A percentile compares a stretch with the other conserved stretches of the same genome.
These are phyloP conservation scores for Drosophila atroscutellata DNA, from an alignment of 2,888 invertebrate species.

Conservation along the genomic window DNA sequence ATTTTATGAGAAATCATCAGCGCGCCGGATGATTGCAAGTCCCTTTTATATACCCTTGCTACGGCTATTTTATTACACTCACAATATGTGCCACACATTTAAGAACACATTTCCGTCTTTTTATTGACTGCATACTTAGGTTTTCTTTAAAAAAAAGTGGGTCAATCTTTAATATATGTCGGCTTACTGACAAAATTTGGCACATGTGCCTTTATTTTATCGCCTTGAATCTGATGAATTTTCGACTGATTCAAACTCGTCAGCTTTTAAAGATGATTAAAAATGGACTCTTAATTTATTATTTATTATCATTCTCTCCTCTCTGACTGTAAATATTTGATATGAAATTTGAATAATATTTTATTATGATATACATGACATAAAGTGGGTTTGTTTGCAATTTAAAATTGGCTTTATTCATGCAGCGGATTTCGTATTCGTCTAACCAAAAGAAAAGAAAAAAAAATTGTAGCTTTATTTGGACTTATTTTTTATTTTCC, in stretches of 20 bases:
- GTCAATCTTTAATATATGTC: not conserved
- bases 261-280: not conserved
- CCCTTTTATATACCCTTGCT: constrained; percentile 25
- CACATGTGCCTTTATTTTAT: not conserved
- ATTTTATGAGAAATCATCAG: constrained; percentile 44
- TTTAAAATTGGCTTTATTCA: not conserved
- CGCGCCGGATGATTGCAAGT: constrained; percentile 12
- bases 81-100: not conserved
- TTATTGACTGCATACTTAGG: not conserved
- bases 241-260: not conserved
- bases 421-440: constrained; percentile 3
- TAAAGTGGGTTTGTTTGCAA: not conserved
- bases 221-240: not conserved
- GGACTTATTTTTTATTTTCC: not conserved
- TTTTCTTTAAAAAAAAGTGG: not conserved
- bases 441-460: not conserved
- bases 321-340: not conserved
- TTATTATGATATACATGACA: not conserved
- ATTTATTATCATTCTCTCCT: fast-evolving
- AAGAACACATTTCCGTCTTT: not conserved
- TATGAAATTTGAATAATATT: not conserved
- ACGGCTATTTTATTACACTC: constrained; percentile 2
- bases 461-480: not conserved
- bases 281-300: not conserved
- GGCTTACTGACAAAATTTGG: not conserved